A percentile compares a stretch with the other conserved stretches of the same genome.
Conservation (phyloP, 2,797 vertebrate species). For the Poeciliopsis presidionis region DNA sequence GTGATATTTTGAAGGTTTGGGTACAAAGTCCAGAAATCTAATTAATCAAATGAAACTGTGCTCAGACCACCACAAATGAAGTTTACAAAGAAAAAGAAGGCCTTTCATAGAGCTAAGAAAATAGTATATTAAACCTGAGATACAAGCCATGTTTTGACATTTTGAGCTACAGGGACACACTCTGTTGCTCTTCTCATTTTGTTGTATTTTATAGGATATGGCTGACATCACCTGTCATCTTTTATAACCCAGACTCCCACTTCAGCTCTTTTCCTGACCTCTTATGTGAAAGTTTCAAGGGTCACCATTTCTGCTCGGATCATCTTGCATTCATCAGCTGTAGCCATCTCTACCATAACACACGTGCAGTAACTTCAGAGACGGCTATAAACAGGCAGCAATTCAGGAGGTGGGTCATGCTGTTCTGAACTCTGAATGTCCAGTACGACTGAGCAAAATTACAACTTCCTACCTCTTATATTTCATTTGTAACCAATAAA, state of each 20-base stretch:
- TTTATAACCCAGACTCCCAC: constrained; percentile 45
- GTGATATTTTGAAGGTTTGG: background rate
- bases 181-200: constrained; percentile 44
- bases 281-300: constrained; percentile 17
- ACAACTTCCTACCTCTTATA: too few species aligned
- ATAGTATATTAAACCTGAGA: background rate
- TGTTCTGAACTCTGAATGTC: background rate
- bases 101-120: background rate
- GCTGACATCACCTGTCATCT: constrained; percentile 41
- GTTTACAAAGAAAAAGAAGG: background rate
- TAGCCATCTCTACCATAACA: background rate
- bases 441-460: background rate
- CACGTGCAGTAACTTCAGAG: constrained; percentile 10
- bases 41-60: background rate
- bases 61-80: background rate
- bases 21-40: background rate
- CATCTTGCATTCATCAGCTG: constrained; percentile 5
- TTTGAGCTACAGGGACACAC: constrained; percentile 35
- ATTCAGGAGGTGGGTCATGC: constrained; percentile 24
- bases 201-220: constrained; percentile 33
- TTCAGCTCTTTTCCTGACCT: constrained; percentile 33
- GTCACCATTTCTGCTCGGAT: constrained; percentile 11
- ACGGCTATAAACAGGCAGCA: background rate
- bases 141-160: constrained; percentile 26
- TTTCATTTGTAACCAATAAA: background rate